Evolutionary conservation across 2,888 invertebrate species (phyloP).

Genomic region (Apamea monoglypha): DNA sequence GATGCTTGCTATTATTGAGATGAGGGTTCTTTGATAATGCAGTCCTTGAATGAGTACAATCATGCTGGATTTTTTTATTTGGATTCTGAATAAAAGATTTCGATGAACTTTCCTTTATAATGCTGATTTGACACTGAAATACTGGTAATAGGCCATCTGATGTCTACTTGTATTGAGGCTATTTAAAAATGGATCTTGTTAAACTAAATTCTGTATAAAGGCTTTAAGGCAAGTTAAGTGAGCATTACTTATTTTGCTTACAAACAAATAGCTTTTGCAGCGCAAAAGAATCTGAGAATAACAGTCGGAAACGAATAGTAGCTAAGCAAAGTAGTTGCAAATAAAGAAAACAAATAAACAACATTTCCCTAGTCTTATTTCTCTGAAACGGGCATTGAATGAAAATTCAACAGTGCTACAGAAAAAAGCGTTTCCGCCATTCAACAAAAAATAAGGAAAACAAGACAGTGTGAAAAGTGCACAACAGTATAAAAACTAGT

Average conservation of each 20-base stretch:
- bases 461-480: conserved; percentile 47
- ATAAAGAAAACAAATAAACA: not conserved
- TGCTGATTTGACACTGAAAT: conserved; percentile 14
- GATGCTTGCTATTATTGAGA: conserved; percentile 50
- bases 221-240: not conserved
- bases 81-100: conserved; percentile 23
- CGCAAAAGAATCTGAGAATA: not conserved
- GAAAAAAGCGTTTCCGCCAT: not conserved
- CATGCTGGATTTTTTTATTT: conserved; percentile 21
- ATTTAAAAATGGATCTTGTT: not conserved
- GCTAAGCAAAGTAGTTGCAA: not conserved
- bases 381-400: not conserved
- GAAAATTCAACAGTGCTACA: not conserved
- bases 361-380: not conserved
- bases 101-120: conserved; percentile 24
- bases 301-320: not conserved
- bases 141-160: not conserved
- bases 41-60: conserved; percentile 38
- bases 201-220: not conserved
- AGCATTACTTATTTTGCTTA: not conserved
- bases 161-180: not conserved
- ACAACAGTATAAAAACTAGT: conserved; percentile 54
- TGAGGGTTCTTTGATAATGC: conserved; percentile 49
- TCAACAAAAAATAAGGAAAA: conserved; percentile 9
- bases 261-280: not conserved